These are phyloP conservation scores for Thalassoma bifasciatum DNA, from an alignment of 2,113 vertebrate genomes.

Conservation along the genomic window DNA sequence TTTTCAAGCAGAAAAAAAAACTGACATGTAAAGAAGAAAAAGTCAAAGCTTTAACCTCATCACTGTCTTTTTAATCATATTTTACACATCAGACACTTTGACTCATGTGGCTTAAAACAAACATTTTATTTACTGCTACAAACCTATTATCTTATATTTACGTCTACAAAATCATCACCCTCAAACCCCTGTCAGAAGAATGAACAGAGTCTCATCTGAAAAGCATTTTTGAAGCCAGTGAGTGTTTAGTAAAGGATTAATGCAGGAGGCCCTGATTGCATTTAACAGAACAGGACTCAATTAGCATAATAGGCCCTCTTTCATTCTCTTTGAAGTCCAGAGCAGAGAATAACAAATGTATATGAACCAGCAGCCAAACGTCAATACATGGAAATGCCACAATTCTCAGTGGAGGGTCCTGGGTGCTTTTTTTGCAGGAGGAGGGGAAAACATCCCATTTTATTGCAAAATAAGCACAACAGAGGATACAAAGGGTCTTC, in stretches of 20 bases:
- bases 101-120: conserved; percentile 30
- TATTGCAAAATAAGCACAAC: conserved; percentile 84
- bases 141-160: conserved; percentile 41
- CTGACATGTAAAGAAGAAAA: conserved; percentile 11
- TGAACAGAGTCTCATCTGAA: conserved; percentile 39
- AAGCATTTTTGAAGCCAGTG: conserved; percentile 69
- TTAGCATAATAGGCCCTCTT: conserved; percentile 85
- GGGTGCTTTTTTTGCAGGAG: conserved; percentile 77
- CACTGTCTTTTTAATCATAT: conserved; percentile 4
- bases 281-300: conserved; percentile 85
- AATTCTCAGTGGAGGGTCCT: conserved; percentile 81
- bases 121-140: conserved; percentile 42
- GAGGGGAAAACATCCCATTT: conserved; percentile 75
- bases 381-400: conserved; percentile 86
- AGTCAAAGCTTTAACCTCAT: conserved; percentile 37
- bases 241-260: conserved; percentile 82
- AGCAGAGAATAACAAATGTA: conserved; percentile 85
- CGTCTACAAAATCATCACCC: conserved; percentile 27
- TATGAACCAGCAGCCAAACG: conserved; percentile 85
- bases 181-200: conserved; percentile 45
- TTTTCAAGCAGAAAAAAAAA: conserved; percentile 32
- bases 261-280: conserved; percentile 80
- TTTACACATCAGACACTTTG: conserved; percentile 14
- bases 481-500: conserved; percentile 75
- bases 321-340: conserved; percentile 87